A percentile compares a stretch with the other conserved stretches of the same genome.
Evolutionary conservation across 2,888 invertebrate genomes (phyloP).

Genomic region (Caenorhabditis sp.): DNA sequence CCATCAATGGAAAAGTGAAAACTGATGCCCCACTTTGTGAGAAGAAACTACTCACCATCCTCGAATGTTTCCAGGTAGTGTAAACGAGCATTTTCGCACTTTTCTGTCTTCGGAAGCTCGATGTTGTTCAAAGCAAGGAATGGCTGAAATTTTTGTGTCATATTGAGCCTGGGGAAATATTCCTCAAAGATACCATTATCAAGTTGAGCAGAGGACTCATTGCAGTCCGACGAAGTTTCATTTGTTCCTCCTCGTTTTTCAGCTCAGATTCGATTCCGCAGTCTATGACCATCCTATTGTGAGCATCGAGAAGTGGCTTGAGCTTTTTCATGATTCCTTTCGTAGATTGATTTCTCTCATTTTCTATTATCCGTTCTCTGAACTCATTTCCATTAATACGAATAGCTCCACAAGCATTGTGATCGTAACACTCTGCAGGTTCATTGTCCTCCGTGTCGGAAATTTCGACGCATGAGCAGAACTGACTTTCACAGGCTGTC

Average conservation of each 20-base stretch:
- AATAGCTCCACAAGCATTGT: background rate
- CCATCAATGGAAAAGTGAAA: background rate
- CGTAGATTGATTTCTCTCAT: background rate
- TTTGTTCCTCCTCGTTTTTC: background rate
- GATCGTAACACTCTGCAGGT: constrained; percentile 3
- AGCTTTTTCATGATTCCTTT: background rate
- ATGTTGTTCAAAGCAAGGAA: background rate
- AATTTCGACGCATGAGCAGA: background rate
- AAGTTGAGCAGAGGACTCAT: background rate
- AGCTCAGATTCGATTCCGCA: constrained; percentile 10
- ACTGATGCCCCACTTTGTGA: too few relatives aligned
- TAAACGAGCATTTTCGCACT: background rate
- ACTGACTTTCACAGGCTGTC: background rate
- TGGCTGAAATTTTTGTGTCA: background rate
- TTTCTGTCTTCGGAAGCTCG: background rate
- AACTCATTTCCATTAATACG: background rate
- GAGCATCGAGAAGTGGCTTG: background rate
- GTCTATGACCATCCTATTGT: background rate
- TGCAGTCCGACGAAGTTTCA: background rate
- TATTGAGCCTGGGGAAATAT: background rate
- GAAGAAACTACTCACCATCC: background rate
- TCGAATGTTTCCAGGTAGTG: background rate
- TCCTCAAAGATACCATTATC: background rate
- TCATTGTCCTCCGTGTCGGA: background rate
- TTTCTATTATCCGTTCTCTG: background rate